Conservation (phyloP, 2,797 vertebrate genomes). For the Gambusia yucatana region DNA sequence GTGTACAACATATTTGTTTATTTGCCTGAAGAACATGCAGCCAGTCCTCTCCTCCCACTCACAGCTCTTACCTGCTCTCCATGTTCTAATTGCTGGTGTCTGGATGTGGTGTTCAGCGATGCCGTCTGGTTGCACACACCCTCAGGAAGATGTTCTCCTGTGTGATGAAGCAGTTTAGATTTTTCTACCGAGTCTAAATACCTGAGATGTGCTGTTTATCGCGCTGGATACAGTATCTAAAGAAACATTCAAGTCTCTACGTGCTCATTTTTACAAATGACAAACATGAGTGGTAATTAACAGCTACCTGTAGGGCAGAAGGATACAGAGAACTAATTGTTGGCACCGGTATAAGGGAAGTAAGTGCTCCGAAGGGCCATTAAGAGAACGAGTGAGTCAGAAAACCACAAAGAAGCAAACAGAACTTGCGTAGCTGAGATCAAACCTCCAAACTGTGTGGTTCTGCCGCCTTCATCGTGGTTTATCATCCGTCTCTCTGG, state of each 20-base stretch:
- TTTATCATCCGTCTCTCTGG: constrained; percentile 29
- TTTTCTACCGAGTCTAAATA: constrained; percentile 17
- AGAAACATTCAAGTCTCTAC: constrained; percentile 50
- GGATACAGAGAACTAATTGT: constrained; percentile 26
- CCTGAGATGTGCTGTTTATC: constrained; percentile 29
- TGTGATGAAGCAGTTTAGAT: constrained; percentile 22
- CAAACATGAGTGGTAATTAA: constrained; percentile 49
- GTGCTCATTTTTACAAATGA: constrained; percentile 35
- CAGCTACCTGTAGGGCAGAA: constrained; percentile 43
- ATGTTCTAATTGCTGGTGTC: constrained; percentile 36
- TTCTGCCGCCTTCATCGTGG: constrained; percentile 7
- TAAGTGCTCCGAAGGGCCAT: constrained; percentile 23
- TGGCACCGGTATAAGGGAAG: constrained; percentile 36
- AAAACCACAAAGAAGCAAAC: constrained; percentile 16
- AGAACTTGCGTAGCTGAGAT: constrained; percentile 15
- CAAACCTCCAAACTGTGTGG: constrained; percentile 14
- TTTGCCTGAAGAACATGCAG: constrained; percentile 32
- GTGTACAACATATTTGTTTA: constrained; percentile 35
- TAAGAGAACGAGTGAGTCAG: constrained; percentile 17
- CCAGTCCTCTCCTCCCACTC: constrained; percentile 33
- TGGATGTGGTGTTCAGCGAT: constrained; percentile 10
- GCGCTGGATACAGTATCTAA: constrained; percentile 37
- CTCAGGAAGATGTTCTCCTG: constrained; percentile 5
- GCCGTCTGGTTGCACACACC: not conserved
- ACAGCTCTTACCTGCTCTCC: constrained; percentile 44